phyloP scores from a whole-genome alignment of 2,797 vertebrate species.

The Falco cherrug region DNA sequence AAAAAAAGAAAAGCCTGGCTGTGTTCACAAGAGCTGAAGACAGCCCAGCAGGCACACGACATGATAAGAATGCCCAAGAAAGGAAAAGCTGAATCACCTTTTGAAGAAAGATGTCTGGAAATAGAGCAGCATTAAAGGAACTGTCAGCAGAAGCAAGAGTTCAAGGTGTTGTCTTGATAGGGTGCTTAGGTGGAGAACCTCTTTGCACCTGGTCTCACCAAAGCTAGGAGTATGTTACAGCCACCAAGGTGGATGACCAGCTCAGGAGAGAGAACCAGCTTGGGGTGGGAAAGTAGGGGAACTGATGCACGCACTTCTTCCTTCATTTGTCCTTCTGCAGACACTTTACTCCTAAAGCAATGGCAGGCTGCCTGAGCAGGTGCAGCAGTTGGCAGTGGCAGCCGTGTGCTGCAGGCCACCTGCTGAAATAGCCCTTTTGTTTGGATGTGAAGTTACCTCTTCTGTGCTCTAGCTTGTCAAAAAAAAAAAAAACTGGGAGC shows the following conservation, averaged over 20 bases:
- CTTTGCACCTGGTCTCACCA: not conserved
- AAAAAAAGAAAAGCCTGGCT: not conserved
- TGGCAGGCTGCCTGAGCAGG: not conserved
- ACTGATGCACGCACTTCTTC: not conserved
- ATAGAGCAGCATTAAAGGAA: not conserved
- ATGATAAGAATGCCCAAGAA: not conserved
- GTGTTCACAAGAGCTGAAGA: not conserved
- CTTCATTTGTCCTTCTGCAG: not conserved
- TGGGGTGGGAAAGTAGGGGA: not conserved
- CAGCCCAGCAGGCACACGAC: not conserved
- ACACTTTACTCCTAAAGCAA: accelerated
- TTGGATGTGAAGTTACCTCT: not conserved
- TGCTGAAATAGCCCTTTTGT: not conserved
- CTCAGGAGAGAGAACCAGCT: not conserved
- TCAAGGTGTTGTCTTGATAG: not conserved
- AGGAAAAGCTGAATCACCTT: not conserved
- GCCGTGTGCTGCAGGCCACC: not conserved
- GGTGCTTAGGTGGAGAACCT: not conserved
- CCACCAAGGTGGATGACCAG: not conserved
- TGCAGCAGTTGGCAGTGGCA: not conserved
- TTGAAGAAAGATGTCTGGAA: not conserved
- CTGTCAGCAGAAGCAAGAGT: not conserved
- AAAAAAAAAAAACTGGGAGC: not conserved
- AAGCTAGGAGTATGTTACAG: not conserved
- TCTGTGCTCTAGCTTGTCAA: not conserved